These are phyloP conservation scores for Chlamydotis undulata DNA, from an alignment of 2,113 vertebrate species.

Conservation along the genomic window DNA sequence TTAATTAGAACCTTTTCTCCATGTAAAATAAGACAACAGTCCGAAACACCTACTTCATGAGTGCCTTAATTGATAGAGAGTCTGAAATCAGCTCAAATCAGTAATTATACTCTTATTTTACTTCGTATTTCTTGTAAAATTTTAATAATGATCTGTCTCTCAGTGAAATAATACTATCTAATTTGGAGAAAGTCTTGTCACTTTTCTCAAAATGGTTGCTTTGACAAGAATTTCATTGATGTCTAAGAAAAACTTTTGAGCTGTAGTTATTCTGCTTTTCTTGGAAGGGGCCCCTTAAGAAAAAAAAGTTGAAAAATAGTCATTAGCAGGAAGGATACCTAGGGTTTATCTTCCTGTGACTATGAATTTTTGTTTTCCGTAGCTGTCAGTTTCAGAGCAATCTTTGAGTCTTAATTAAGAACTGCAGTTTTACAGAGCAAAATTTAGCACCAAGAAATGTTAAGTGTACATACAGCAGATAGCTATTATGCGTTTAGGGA, in stretches of 20 bases:
- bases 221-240: neutral
- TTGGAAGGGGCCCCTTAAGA: neutral
- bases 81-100: neutral
- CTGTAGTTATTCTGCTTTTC: neutral
- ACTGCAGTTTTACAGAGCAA: neutral
- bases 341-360: neutral
- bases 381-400: neutral
- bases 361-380: neutral
- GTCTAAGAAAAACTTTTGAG: neutral
- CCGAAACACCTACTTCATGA: neutral
- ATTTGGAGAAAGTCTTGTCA: neutral
- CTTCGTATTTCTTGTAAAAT: neutral
- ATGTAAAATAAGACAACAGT: neutral
- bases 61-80: neutral
- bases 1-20: neutral
- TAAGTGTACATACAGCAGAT: neutral
- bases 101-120: neutral
- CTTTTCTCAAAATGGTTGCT: neutral
- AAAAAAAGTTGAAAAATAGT: neutral
- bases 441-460: neutral
- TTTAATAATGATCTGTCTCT: neutral
- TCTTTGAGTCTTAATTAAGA: neutral
- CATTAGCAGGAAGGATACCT: neutral
- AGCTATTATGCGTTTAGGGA: neutral
- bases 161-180: neutral